phyloP scores from a whole-genome alignment of 2,797 vertebrate genomes.

The Petrocephalus sullivani region DNA sequence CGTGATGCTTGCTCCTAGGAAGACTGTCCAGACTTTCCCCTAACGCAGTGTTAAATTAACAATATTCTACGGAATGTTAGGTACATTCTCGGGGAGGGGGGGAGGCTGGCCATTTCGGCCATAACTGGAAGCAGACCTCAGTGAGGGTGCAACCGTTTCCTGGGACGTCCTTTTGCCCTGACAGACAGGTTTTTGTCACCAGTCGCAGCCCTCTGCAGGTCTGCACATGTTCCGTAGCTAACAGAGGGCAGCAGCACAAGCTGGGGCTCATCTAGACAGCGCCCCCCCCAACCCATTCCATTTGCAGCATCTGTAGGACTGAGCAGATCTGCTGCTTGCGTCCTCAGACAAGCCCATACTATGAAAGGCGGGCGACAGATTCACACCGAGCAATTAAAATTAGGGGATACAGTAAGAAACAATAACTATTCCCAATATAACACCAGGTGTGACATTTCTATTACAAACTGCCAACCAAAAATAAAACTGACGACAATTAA shows the following conservation, averaged over 20 bases:
- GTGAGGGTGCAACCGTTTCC: not conserved
- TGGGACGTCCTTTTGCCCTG: not conserved
- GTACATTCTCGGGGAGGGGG: not conserved
- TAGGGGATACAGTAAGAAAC: not conserved
- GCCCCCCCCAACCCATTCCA: not conserved
- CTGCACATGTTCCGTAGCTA: not conserved
- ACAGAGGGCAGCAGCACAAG: not conserved
- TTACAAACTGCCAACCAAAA: not conserved
- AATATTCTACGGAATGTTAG: not conserved
- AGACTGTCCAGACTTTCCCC: not conserved
- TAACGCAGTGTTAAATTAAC: not conserved
- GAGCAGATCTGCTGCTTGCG: not conserved
- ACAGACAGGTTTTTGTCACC: not conserved
- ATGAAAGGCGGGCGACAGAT: not conserved
- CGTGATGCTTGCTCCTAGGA: not conserved
- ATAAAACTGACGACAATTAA: not conserved
- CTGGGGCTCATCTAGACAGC: not conserved
- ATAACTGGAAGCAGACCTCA: not conserved
- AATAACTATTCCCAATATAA: constrained; percentile 9
- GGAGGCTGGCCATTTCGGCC: not conserved
- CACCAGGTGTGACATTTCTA: not conserved
- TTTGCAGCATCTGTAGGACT: not conserved
- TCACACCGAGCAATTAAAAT: constrained; percentile 1
- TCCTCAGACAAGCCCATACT: not conserved
- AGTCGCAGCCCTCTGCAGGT: constrained; percentile 1